Conservation (phyloP, 2,113 vertebrate species). For the Misgurnus anguillicaudatus region DNA sequence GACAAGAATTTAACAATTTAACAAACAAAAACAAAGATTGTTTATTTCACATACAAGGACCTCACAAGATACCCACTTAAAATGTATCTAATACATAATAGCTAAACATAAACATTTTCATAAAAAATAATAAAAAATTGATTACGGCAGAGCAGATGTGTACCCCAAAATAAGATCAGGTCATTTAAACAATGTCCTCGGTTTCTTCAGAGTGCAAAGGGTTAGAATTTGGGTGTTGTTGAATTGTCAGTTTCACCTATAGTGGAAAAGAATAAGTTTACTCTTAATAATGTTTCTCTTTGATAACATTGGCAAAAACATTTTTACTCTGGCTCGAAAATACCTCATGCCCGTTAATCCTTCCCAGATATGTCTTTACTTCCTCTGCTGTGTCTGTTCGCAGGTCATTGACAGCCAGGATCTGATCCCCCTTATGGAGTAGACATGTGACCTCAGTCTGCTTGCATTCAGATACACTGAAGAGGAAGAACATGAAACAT, state of each 20-base stretch:
- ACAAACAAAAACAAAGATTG: no score
- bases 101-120: neutral
- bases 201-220: conserved; percentile 64
- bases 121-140: no score
- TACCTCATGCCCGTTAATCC: conserved; percentile 78
- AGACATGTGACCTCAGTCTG: conserved; percentile 69
- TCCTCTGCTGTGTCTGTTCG: conserved; percentile 73
- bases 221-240: conserved; percentile 71
- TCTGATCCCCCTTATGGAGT: conserved; percentile 82
- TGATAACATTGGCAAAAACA: neutral
- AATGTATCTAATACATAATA: neutral
- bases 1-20: no score
- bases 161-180: no score
- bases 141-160: no score
- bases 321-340: no score
- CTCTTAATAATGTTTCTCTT: neutral
- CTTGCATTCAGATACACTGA: conserved; percentile 79
- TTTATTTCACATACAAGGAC: neutral
- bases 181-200: neutral
- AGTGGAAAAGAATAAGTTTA: neutral
- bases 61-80: neutral
- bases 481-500: no score
- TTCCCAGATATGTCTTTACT: conserved; percentile 76
- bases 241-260: conserved; percentile 83
- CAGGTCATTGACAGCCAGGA: conserved; percentile 84